Evolutionary conservation across 2,113 vertebrate species (phyloP).

Genomic region (Pan paniscus): DNA sequence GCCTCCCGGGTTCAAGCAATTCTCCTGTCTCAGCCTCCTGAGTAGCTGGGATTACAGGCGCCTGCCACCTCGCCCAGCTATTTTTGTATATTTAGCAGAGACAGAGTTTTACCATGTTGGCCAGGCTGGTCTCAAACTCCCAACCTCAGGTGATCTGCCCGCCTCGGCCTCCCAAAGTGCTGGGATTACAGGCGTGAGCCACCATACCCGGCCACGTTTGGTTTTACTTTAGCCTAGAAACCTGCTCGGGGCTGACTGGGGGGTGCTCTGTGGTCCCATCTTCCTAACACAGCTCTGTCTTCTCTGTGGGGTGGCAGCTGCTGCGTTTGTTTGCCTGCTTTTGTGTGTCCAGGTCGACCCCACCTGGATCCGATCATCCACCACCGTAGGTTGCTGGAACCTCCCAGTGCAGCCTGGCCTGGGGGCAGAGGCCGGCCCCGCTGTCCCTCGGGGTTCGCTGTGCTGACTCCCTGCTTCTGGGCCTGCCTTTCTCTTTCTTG

Average conservation of each 20-base stretch:
- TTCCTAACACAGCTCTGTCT: neutral
- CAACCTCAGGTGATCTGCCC: no score
- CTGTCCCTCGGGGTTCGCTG: neutral
- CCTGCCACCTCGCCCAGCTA: no score
- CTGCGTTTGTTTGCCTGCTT: neutral
- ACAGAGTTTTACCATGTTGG: no score
- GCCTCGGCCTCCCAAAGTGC: no score
- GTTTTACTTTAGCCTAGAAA: neutral
- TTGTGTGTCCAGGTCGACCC: neutral
- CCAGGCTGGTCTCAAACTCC: no score
- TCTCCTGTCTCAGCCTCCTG: no score
- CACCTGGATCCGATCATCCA: neutral
- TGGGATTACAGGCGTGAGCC: no score
- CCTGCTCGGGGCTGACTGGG: accelerated
- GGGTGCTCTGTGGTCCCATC: neutral
- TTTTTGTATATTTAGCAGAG: no score
- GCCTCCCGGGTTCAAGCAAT: no score
- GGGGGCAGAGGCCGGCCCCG: neutral
- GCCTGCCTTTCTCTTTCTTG: neutral
- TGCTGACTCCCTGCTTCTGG: neutral
- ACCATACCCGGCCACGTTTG: neutral
- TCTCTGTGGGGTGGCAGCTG: neutral
- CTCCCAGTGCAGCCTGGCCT: neutral
- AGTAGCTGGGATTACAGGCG: no score
- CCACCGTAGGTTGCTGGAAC: no score